Evolutionary conservation across 2,797 vertebrate species (phyloP), one percentile per base, ranked within the genome.

Genomic region (Etheostoma nigrum): DNA sequence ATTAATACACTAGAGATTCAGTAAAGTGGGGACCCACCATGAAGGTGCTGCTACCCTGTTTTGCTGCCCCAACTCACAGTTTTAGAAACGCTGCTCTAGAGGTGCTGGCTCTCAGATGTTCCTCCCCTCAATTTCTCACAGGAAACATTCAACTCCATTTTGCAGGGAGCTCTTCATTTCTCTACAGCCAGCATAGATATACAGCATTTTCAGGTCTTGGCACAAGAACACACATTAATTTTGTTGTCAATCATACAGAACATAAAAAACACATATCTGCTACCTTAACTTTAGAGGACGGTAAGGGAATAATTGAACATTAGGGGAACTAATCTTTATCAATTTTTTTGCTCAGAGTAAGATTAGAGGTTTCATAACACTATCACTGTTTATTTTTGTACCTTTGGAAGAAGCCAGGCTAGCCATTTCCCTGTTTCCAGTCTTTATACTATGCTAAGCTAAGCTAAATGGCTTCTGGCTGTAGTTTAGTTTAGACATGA

Each of bases 111-210:
- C 27, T 72, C 19, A 30, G 16, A 36, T 57, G 61, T 78, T 51
- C 40, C 67, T 61, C 18, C 44, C 51, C 65, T 36, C 15, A 21
- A 3, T 14, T 47, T 48, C 62, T 75, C 52, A 72, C 51, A 60
- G 1, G 44, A 33, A 55, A 67, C 8, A 63, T 3, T 60, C 44
- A 40, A 23, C 49, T 67, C 63, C 47, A 36, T 42, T 64, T 58
- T 55, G 52, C 64, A 47, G 57, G 27, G 63, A 71, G n/a, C 36
- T 69, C 54, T 57, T 23, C 30, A 0, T 42, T 2, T 2, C 61
- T 64, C 61, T 72, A 59, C 67, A 71, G 51, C 67, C 82, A 86
- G 76, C 76, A 86, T 53, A 18, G 45, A 79, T 76, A 66, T 36
- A 78, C 74, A 81, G 82, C 73, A 54, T 75, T 65, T 72, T 42